phyloP scores from a whole-genome alignment of 1,140 invertebrate species.

The Tetraneura akinire region DNA sequence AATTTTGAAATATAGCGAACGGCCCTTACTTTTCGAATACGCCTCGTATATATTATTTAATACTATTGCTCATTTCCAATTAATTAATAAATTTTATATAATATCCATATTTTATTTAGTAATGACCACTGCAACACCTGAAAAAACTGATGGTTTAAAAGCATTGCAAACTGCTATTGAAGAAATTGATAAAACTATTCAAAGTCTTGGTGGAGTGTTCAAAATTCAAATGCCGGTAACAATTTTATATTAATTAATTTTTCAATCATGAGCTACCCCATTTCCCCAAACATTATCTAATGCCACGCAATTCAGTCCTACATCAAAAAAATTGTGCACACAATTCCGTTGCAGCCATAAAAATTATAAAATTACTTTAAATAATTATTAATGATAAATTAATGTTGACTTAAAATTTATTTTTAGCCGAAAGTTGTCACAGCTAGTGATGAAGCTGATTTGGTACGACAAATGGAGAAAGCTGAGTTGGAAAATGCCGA shows the following conservation, averaged over 20 bases:
- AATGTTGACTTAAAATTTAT: slow-evolving; percentile 8
- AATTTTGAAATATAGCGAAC: no score
- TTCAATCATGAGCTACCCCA: not conserved
- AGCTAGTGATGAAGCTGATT: slow-evolving; percentile 93
- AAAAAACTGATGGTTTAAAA: slow-evolving; percentile 90
- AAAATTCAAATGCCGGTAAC: slow-evolving; percentile 90
- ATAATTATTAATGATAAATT: no score
- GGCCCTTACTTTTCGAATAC: no score
- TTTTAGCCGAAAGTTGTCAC: slow-evolving; percentile 94
- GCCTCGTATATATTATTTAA: no score
- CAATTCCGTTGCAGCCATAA: no score
- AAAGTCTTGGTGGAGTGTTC: slow-evolving; percentile 84
- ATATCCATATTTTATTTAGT: slow-evolving; percentile 73
- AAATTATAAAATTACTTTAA: no score
- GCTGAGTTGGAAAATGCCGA: slow-evolving; percentile 93
- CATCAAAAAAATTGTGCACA: no score
- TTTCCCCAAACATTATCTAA: no score
- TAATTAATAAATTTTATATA: slow-evolving; percentile 16
- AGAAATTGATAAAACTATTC: slow-evolving; percentile 83
- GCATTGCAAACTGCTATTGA: slow-evolving; percentile 86
- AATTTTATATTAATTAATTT: not conserved
- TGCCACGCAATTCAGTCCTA: no score
- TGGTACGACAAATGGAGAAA: slow-evolving; percentile 89
- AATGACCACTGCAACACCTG: slow-evolving; percentile 96
- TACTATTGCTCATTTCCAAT: no score